phyloP scores from a whole-genome alignment of 2,888 invertebrate genomes.

The Rapana venosa region DNA sequence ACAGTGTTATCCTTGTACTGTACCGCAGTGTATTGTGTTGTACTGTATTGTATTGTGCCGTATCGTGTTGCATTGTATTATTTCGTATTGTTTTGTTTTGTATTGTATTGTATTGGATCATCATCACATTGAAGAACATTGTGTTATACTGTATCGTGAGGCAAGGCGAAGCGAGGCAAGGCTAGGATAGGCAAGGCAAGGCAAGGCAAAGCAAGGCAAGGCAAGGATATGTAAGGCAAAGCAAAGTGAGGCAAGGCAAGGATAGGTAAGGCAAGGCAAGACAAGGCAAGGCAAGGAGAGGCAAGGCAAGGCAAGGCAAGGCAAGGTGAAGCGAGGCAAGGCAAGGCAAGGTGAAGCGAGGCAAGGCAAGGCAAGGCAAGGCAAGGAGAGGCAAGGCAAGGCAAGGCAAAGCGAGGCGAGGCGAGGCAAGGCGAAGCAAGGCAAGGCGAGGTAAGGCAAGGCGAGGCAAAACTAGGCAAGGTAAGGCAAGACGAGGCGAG shows the following conservation, averaged over 20 bases:
- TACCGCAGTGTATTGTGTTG: too few relatives aligned
- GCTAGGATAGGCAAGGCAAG: conserved; percentile 23
- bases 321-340: conserved; percentile 22
- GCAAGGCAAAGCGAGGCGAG: neutral
- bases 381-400: conserved; percentile 23
- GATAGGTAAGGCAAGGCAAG: too few relatives aligned
- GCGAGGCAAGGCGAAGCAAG: neutral
- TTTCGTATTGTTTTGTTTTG: too few relatives aligned
- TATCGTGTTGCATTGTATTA: too few relatives aligned
- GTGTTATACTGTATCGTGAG: too few relatives aligned
- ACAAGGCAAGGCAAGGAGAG: conserved; percentile 14
- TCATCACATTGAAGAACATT: too few relatives aligned
- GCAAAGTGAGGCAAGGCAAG: conserved; percentile 3
- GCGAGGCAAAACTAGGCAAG: too few relatives aligned
- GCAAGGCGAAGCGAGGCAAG: too few relatives aligned
- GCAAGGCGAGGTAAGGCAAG: neutral
- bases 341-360: conserved; percentile 20
- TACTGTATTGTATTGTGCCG: too few relatives aligned
- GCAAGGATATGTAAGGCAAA: neutral
- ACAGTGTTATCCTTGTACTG: too few relatives aligned
- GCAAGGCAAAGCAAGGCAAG: neutral
- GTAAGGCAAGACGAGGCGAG: too few relatives aligned
- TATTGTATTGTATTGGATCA: too few relatives aligned
- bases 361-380: conserved; percentile 26
- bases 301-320: conserved; percentile 25